Evolutionary conservation across 2,113 vertebrate genomes (phyloP).

Genomic region (Ciconia maguari): DNA sequence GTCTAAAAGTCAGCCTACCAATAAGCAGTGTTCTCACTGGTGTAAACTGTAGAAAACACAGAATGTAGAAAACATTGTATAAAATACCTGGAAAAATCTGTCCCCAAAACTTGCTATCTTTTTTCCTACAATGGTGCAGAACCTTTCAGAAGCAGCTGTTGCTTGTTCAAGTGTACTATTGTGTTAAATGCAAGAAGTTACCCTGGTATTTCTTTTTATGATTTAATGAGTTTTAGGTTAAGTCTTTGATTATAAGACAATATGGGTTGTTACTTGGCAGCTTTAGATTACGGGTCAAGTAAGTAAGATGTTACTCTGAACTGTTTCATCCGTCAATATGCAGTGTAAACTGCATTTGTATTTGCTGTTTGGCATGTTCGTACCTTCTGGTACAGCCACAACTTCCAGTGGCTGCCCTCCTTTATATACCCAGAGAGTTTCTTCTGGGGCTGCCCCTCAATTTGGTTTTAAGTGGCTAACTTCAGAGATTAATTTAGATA

Average conservation of each 20-base stretch:
- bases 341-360: neutral
- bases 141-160: neutral
- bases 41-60: neutral
- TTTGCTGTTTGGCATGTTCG: neutral
- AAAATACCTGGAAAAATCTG: neutral
- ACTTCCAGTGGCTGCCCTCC: neutral
- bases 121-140: neutral
- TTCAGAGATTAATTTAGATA: neutral
- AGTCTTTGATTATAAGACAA: neutral
- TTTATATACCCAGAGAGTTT: neutral
- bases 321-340: neutral
- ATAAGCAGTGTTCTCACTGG: neutral
- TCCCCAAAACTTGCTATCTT: neutral
- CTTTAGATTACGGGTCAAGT: neutral
- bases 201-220: neutral
- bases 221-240: neutral
- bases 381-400: neutral
- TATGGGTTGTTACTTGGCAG: neutral
- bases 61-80: neutral
- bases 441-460: neutral
- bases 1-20: neutral
- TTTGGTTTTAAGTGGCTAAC: neutral
- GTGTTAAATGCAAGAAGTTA: neutral
- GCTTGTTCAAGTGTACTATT: neutral
- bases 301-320: neutral